Conservation (phyloP, 1,140 invertebrate species). For the Bombus impatiens region DNA sequence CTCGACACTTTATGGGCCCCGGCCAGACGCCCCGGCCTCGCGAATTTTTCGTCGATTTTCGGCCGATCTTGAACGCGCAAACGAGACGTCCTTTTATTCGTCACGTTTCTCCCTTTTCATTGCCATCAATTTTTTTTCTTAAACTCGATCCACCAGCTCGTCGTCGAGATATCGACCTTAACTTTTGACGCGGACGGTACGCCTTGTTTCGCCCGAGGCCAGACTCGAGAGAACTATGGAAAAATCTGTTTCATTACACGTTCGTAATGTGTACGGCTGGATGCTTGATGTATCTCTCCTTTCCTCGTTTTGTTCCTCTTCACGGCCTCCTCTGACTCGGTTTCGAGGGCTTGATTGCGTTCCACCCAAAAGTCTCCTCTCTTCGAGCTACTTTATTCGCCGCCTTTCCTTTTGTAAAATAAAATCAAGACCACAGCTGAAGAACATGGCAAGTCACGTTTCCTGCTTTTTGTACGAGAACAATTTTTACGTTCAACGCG, state of each 20-base stretch:
- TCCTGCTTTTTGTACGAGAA: too few species aligned
- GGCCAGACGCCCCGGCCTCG: conserved; percentile 78
- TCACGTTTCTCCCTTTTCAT: not conserved
- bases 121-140: not conserved
- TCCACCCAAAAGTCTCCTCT: conserved; percentile 1
- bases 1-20: conserved; percentile 81
- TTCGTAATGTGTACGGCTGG: conserved; percentile 38
- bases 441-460: too few species aligned
- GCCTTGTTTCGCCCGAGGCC: conserved; percentile 49
- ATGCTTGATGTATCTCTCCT: conserved; percentile 27
- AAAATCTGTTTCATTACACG: conserved; percentile 71
- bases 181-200: conserved; percentile 35
- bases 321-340: not conserved
- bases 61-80: conserved; percentile 24
- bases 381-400: not conserved
- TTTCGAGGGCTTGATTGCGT: conserved; percentile 21
- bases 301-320: conserved; percentile 3
- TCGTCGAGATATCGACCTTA: not conserved
- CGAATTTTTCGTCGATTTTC: conserved; percentile 82
- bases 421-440: not conserved
- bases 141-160: not conserved
- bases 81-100: conserved; percentile 28
- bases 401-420: too few species aligned
- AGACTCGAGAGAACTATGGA: conserved; percentile 55
- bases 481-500: too few species aligned